A percentile compares a stretch with the other conserved stretches of the same genome.
These are phyloP conservation scores for Falco cherrug DNA, from an alignment of 2,797 vertebrate genomes.

Conservation along the genomic window DNA sequence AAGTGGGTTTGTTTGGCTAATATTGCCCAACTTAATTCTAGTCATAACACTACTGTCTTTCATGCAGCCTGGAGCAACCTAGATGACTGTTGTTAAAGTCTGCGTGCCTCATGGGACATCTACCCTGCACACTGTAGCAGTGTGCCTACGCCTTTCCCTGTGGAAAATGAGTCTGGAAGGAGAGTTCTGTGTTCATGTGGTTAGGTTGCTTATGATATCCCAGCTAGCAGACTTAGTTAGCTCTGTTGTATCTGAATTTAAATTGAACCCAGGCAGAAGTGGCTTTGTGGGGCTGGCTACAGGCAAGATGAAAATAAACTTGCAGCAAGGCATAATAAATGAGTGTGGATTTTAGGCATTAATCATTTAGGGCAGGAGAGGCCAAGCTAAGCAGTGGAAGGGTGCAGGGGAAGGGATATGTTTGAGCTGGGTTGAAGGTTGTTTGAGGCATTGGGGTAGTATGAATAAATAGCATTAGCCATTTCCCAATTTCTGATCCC, in stretches of 20 bases:
- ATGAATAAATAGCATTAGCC: neutral
- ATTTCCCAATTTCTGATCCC: neutral
- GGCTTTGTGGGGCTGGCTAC: constrained; percentile 6
- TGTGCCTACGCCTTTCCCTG: neutral
- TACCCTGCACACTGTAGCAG: neutral
- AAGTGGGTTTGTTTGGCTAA: neutral
- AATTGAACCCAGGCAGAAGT: constrained; percentile 27
- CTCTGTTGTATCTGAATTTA: constrained; percentile 14
- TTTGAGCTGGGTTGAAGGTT: neutral
- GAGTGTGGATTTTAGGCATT: neutral
- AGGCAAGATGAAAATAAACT: neutral
- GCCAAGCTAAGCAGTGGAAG: neutral
- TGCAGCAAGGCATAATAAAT: neutral
- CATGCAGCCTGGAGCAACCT: neutral
- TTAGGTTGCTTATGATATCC: neutral
- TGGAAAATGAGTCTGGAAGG: neutral
- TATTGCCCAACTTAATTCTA: neutral
- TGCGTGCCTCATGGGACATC: neutral
- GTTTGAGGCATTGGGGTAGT: neutral
- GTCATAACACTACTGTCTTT: neutral
- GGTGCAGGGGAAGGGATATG: neutral
- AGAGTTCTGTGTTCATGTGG: neutral
- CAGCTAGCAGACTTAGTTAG: neutral
- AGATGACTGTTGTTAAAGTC: neutral
- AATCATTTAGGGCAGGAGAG: neutral